Evolutionary conservation across 2,888 invertebrate genomes (phyloP).

Genomic region (Mimachlamys varia): DNA sequence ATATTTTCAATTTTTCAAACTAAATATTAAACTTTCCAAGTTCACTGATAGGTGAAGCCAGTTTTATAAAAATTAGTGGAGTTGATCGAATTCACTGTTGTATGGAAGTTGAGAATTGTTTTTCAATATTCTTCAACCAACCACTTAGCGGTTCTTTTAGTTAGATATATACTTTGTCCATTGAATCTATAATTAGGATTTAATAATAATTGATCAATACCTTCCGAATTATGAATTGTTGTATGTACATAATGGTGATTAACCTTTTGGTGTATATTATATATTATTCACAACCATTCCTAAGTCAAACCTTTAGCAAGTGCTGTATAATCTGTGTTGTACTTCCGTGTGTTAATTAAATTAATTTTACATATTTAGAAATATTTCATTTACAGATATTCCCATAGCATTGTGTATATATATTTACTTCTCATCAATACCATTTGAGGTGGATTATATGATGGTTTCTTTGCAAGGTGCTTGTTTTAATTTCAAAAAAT

Average conservation of each 20-base stretch:
- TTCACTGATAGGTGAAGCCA: no score
- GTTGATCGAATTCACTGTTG: no score
- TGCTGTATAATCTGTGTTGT: neutral
- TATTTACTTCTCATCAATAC: neutral
- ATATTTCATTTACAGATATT: neutral
- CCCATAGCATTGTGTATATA: neutral
- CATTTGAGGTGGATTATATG: slow-evolving; percentile 18
- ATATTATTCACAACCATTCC: slow-evolving; percentile 25
- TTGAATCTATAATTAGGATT: no score
- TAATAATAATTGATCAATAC: no score
- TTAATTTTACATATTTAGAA: slow-evolving; percentile 18
- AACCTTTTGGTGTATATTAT: neutral
- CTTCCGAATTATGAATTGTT: neutral
- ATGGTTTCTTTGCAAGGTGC: neutral
- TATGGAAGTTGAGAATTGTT: no score
- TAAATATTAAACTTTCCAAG: no score
- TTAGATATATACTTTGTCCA: no score
- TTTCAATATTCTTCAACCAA: no score
- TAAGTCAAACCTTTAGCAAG: slow-evolving; percentile 7
- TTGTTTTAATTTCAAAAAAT: slow-evolving; percentile 3
- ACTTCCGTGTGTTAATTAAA: neutral
- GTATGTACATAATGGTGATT: neutral
- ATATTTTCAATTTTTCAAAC: no score
- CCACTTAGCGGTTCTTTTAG: no score
- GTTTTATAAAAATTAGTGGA: no score